Evolutionary conservation across 2,797 vertebrate genomes (phyloP), one percentile per base, ranked within the genome.

Genomic region (Pseudomugil tenellus): DNA sequence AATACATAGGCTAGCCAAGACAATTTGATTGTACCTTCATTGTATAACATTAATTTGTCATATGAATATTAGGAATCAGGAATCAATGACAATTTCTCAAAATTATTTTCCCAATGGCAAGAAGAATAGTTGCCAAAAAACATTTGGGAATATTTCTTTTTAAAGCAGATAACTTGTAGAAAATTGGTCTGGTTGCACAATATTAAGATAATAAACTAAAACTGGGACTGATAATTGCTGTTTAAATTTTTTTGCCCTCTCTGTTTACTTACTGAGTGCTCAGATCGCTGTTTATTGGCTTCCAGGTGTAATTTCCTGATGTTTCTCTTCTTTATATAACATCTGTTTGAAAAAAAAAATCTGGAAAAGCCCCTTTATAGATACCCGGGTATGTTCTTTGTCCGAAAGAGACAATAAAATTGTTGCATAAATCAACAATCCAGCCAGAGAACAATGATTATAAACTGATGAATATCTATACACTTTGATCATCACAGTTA

Each of bases 11-110:
- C 70, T 66, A 74, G 78, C 77, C 73, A 65, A 81, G 76, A 74
- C 56, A 81, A 84, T 87, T 74, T 91, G 92, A 93, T 93, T 93
- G 92, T 93, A 90, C 90, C 39, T 60, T 85, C 81, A 72, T 72
- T 72, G 72, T 80, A 52, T 70, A 72, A 74, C 72, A 28, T 77
- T 76, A 81, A 77, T 79, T 77, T 64, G 11, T 87, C 72, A 54
- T 57, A 55, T 59, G 35, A 88, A 69, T 66, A 75, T 80, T 62
- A 72, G 63, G 58, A 81, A 72, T 81, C 69, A 56, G n/a, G n/a
- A n/a, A n/a, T n/a, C n/a, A n/a, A 54, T 43, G 32, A 54, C 61
- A 34, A 70, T 72, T 39, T 57, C 73, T 72, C 19, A 5, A 17
- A 71, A 59, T 76, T 52, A 56, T 70, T 74, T 81, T 54, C 57